Conservation (phyloP, 1,140 invertebrate genomes). For the Papilio polytes region DNA sequence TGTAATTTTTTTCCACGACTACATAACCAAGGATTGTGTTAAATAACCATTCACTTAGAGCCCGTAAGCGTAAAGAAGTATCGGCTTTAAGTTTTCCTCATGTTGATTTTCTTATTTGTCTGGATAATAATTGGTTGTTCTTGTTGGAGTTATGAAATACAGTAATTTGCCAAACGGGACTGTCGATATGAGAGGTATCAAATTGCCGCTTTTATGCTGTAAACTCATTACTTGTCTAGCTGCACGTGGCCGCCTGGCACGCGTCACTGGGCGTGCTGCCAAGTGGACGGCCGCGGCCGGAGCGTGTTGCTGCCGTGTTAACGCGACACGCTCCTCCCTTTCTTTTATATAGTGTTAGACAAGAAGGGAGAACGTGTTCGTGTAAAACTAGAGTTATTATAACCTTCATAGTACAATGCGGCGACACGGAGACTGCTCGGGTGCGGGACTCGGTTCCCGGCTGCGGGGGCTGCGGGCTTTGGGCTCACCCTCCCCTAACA, state of each 20-base stretch:
- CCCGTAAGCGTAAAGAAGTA: neutral
- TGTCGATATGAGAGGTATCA: constrained; percentile 39
- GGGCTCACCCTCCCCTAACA: constrained; percentile 45
- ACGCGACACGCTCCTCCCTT: constrained; percentile 48
- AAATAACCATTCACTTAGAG: neutral
- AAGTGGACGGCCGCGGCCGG: constrained; percentile 54
- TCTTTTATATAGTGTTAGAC: constrained; percentile 42
- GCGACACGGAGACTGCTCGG: constrained; percentile 56
- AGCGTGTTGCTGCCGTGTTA: constrained; percentile 47
- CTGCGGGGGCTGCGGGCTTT: constrained; percentile 43
- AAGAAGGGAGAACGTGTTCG: constrained; percentile 46
- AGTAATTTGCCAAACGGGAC: constrained; percentile 39
- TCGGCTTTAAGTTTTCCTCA: neutral
- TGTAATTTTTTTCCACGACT: neutral
- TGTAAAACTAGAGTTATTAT: constrained; percentile 49
- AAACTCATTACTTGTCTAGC: constrained; percentile 47
- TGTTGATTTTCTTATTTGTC: constrained; percentile 14
- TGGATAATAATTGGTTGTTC: neutral
- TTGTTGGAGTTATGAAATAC: constrained; percentile 6
- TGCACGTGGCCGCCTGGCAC: constrained; percentile 53
- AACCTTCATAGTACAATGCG: constrained; percentile 47
- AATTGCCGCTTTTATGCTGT: constrained; percentile 39
- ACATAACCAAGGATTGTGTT: neutral
- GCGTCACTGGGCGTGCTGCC: constrained; percentile 58
- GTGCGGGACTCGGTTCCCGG: constrained; percentile 40